Conservation (phyloP, 2,888 invertebrate species). For the Orthosia gracilis region DNA sequence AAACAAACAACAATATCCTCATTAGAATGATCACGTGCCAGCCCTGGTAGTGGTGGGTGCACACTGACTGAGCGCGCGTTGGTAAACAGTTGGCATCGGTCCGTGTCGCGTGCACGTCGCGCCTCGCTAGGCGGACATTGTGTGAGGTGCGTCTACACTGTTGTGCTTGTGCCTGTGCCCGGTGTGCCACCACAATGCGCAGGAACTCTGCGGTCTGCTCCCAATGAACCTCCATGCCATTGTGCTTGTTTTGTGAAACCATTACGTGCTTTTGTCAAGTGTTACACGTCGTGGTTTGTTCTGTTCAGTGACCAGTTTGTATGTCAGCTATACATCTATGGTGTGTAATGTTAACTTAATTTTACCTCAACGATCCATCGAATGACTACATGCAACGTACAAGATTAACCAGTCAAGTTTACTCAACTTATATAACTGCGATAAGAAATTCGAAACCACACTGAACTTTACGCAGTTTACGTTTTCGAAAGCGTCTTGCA, state of each 20-base stretch:
- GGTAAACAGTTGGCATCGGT: conserved; percentile 83
- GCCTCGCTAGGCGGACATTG: conserved; percentile 59
- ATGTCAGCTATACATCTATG: conserved; percentile 36
- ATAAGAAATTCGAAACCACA: conserved; percentile 64
- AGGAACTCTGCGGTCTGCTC: conserved; percentile 84
- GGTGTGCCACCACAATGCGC: conserved; percentile 78
- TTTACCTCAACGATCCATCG: conserved; percentile 54
- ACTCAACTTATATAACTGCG: conserved; percentile 68
- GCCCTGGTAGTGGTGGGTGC: conserved; percentile 77
- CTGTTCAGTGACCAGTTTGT: conserved; percentile 68
- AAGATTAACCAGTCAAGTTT: conserved; percentile 65
- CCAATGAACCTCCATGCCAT: conserved; percentile 69
- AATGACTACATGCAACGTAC: conserved; percentile 54
- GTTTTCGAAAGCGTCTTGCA: conserved; percentile 73
- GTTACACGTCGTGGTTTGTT: conserved; percentile 67
- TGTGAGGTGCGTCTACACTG: conserved; percentile 64
- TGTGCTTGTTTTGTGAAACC: conserved; percentile 71
- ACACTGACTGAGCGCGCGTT: conserved; percentile 77
- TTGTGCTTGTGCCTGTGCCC: conserved; percentile 45
- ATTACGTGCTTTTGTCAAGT: conserved; percentile 72
- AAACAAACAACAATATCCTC: conserved; percentile 52
- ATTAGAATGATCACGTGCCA: conserved; percentile 63
- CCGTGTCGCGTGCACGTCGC: conserved; percentile 81
- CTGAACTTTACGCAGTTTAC: conserved; percentile 63
- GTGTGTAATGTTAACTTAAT: conserved; percentile 38